Evolutionary conservation across 2,113 vertebrate genomes (phyloP), one percentile per base, ranked within the genome.

Genomic region (Mormyrus lacerda): DNA sequence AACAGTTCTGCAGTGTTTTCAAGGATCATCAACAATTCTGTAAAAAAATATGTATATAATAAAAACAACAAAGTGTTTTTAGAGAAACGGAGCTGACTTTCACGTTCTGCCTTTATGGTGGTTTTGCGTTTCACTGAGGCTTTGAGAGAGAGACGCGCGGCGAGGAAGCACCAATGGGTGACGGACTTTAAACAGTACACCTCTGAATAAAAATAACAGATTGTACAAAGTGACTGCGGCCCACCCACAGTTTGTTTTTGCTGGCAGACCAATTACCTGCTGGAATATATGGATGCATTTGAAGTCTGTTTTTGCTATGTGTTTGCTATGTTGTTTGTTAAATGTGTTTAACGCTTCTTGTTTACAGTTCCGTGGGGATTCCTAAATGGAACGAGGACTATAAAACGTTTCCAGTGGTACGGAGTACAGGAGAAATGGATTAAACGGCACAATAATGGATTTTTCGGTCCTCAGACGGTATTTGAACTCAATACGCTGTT

Each of bases 301-400:
- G 50, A 92, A 90, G 69, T 79, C 83, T 76, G n/a, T 73, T 31
- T 76, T 69, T 91, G 89, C 92, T 92, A 83, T 88, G 89, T 90
- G 45, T 86, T 90, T 27, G 92, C 93, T 92, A 3, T 35, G 3
- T 44, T 90, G 90, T 91, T 91, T 91, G 91, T 90, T 83, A 90
- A 89, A 87, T 88, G 83, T 55, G 87, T 15, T 17, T 42, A 79
- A 79, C 35, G 2, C 83, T 48, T 82, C 61, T 89, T 61, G 58
- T 50, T 0, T 19, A 27, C 24, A 9, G 55, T 19, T 31, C 27
- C 55, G 24, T 91, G 1, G 89, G 31, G 91, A 89, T 79, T 17
- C 21, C 44, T 27, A 73, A 89, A 89, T 55, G 3, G 15, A n/a
- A 10, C 8, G 35, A 27, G 58, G 17, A 69, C 84, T 51, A 35